Percentiles rank a stretch among this genome's conserved stretches.
phyloP scores from a whole-genome alignment of 2,888 invertebrate species.

The Noctua comes region DNA sequence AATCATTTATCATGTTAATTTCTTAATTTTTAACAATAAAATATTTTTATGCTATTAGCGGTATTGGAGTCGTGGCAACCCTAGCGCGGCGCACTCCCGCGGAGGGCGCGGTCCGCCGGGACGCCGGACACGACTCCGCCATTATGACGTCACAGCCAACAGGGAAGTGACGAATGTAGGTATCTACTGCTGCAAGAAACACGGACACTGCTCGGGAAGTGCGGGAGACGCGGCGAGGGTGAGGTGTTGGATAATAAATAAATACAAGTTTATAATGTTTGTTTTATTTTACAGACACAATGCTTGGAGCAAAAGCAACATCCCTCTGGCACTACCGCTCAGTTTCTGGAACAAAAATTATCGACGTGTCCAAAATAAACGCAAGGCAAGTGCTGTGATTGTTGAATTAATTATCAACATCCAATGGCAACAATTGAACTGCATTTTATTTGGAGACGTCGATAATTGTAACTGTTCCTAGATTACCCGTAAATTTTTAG shows the following conservation, averaged over 20 bases:
- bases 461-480: neutral
- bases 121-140: slow-evolving; percentile 73
- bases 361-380: neutral
- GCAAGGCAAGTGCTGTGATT: neutral
- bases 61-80: slow-evolving; percentile 55
- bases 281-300: slow-evolving; percentile 9
- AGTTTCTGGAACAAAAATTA: neutral
- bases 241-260: slow-evolving; percentile 7
- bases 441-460: neutral
- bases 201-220: neutral
- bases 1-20: neutral
- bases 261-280: neutral
- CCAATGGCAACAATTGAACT: neutral
- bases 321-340: neutral
- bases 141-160: slow-evolving; percentile 74
- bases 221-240: neutral
- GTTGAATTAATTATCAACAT: neutral
- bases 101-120: slow-evolving; percentile 68
- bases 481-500: neutral
- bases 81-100: slow-evolving; percentile 49
- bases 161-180: slow-evolving; percentile 27
- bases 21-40: neutral
- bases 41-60: neutral
- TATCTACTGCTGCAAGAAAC: slow-evolving; percentile 40
- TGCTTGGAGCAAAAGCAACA: neutral